Base-by-base conservation (phyloP, 1,140 invertebrate species). In the Drosophila athabasca region DNA sequence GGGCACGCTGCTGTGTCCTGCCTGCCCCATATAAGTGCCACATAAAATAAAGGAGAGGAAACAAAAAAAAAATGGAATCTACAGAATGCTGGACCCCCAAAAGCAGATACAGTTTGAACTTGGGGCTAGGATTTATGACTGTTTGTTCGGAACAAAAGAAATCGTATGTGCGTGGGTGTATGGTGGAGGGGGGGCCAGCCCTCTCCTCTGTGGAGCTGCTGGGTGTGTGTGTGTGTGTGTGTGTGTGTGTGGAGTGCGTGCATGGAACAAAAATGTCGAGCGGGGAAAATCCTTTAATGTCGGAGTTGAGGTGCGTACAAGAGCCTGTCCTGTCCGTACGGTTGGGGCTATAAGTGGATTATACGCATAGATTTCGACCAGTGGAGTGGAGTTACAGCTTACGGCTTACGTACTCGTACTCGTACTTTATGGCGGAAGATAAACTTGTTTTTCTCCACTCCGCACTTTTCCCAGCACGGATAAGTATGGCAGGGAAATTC, bases 71-170 rank as follows among this genome's bases (percentile, higher is more conserved):
- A 83, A 61, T 46, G 51, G 59, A 76, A 71, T 49, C 43, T 45
- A 51, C 46, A 44, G 44, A 67, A 55, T 44, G 64, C 57, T 29
- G 50, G 19, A 45, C 31, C 55, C 35, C 43, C 35, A 53, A 52
- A 41, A 43, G 48, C 60, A 51, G 54, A 72, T 73, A 73, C 74
- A 75, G 71, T 74, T 75, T 75, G 71, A 75, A 75, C 71, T 75
- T 75, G 71, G 35, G 35, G 71, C 71, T 53, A 75, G 71, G 71
- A 75, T 75, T 75, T 75, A 75, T 75, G 71, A 54, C 71, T 75
- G 70, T 75, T 75, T 75, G 71, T 75, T 75, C 61, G 70, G 71
- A 75, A 75, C 71, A 75, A 75, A 75, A 66, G 71, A 74, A 74
- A 75, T 49, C 35, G 11, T 13, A 4, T 39, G 35, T 39, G 35